Base-by-base conservation (phyloP, 2,888 invertebrate genomes). In the Neoaliturus tenellus region DNA sequence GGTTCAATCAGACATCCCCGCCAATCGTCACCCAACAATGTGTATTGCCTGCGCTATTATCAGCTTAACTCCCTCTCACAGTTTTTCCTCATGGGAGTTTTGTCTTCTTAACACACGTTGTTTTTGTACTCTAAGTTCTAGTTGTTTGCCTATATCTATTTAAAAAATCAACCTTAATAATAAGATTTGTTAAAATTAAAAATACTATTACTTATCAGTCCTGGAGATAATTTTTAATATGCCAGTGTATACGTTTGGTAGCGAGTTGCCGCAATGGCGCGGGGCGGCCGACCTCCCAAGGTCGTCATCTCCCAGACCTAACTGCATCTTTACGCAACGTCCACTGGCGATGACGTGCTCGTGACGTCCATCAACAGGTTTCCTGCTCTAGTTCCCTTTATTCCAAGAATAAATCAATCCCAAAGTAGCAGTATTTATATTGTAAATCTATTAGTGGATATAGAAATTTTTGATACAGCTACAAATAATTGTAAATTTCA, bases 1-100 rank as follows among this genome's bases (percentile, higher is more conserved):
- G 69, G 69, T 69, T 69, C 69, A 69, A 69, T 69, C 69, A 35
- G 39, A 35, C 39, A 69, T 69, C 69, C 20, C 69, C 31, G 39
- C 69, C 69, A 69, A 69, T 31, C 31, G 12, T 48, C 48, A 17
- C 10, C 12, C 10, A 48, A 17, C 17, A 5, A 39, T 12, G 6
- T 39, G 5, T 12, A 39, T 39, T 39, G 39, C 39, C 48, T 17
- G 8, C 12, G 48, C 48, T 48, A 8, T 48, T 48, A 48, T 48
- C 48, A 48, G 48, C 48, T 48, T 48, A 17, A 14, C 48, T 17
- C 12, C 3, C 17, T 48, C 8, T 3, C 48, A 3, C 48, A 14
- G 48, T 17, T 48, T 3, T 35, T 10, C 10, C 6, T 35, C 35
- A 35, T n/a, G n/a, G n/a, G 35, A 35, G 10, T 4, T 10, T 10